Conservation (phyloP, 2,888 invertebrate genomes). For the Masnerella sp. region DNA sequence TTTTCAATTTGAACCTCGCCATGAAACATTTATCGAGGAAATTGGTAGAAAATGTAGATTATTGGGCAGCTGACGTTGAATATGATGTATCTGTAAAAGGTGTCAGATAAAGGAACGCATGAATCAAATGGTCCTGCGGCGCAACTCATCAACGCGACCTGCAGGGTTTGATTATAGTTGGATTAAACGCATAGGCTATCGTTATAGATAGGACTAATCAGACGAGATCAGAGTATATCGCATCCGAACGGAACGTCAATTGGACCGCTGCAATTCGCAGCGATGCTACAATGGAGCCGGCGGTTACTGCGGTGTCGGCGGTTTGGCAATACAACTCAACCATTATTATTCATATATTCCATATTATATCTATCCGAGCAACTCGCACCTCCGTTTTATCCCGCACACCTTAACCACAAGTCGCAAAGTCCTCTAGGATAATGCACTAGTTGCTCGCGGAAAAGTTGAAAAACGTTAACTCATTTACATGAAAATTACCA, state of each 20-base stretch:
- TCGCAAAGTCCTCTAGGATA: constrained; percentile 1
- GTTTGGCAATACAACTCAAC: constrained; percentile 69
- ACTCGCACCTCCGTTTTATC: constrained; percentile 58
- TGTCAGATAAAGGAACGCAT: constrained; percentile 31
- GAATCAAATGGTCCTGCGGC: constrained; percentile 43
- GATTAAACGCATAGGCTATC: constrained; percentile 70
- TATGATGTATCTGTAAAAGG: constrained; percentile 10
- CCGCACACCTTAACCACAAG: constrained; percentile 23
- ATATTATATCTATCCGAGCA: constrained; percentile 75
- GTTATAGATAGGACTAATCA: constrained; percentile 77
- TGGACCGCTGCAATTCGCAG: constrained; percentile 44
- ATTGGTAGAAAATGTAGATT: no score
- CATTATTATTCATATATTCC: constrained; percentile 78
- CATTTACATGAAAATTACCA: constrained; percentile 27
- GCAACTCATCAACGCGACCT: constrained; percentile 51
- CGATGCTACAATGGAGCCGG: constrained; percentile 58
- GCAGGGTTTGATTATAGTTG: constrained; percentile 69
- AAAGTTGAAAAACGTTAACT: background rate
- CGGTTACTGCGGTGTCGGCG: constrained; percentile 64
- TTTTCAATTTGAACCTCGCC: no score
- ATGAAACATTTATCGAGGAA: no score
- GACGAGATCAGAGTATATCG: constrained; percentile 75
- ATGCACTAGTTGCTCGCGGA: constrained; percentile 19
- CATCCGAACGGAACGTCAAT: constrained; percentile 63
- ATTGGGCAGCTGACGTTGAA: background rate